A percentile compares a stretch with the other conserved stretches of the same genome.
Evolutionary conservation across 2,113 vertebrate species (phyloP).

Genomic region (Oryzias celebensis): DNA sequence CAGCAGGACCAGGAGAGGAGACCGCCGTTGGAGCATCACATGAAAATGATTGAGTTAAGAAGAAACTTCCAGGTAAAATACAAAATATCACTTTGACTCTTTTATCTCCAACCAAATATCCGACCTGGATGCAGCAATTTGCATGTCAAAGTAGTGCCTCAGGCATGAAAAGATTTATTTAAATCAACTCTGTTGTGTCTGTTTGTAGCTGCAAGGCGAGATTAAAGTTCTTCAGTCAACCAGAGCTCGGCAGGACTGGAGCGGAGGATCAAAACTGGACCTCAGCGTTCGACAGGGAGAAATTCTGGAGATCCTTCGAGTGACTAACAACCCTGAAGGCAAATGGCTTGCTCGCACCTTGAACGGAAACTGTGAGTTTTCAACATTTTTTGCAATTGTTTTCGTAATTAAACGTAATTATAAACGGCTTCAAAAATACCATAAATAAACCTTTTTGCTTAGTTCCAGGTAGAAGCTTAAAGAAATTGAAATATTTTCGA

Average conservation of each 20-base stretch:
- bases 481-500: too few species aligned
- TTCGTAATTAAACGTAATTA: too few species aligned
- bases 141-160: too few species aligned
- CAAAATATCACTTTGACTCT: not conserved
- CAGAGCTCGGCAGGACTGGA: slow-evolving; percentile 70
- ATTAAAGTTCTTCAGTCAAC: slow-evolving; percentile 73
- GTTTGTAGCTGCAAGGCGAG: slow-evolving; percentile 55
- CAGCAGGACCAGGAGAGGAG: slow-evolving; percentile 56
- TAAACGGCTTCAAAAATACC: too few species aligned
- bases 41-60: slow-evolving; percentile 60
- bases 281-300: slow-evolving; percentile 72
- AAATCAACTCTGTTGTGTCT: not conserved
- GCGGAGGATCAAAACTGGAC: slow-evolving; percentile 72
- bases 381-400: too few species aligned
- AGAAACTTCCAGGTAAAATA: slow-evolving; percentile 77
- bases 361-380: slow-evolving; percentile 71
- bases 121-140: too few species aligned
- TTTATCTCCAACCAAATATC: too few species aligned
- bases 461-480: too few species aligned
- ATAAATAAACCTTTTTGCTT: too few species aligned
- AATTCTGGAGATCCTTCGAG: slow-evolving; percentile 74
- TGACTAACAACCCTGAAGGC: slow-evolving; percentile 75
- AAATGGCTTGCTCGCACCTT: slow-evolving; percentile 76
- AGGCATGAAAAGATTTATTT: too few species aligned
- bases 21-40: slow-evolving; percentile 58